Evolutionary conservation across 2,797 vertebrate genomes (phyloP).

Genomic region (Chelonia mydas): DNA sequence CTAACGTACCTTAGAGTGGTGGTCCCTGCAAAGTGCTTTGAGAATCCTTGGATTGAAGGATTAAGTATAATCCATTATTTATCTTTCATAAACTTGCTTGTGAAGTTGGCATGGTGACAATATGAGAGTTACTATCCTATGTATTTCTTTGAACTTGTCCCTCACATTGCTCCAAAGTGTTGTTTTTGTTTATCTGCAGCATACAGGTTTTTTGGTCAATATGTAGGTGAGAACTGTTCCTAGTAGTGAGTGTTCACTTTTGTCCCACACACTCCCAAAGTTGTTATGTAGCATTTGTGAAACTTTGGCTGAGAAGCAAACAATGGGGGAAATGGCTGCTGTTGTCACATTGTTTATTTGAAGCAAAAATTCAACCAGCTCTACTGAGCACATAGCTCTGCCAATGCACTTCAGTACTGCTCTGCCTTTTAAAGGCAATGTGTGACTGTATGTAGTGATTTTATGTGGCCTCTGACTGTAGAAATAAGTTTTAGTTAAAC

Average conservation of each 20-base stretch:
- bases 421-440: background rate
- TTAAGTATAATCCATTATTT: background rate
- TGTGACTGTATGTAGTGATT: background rate
- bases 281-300: background rate
- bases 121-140: background rate
- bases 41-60: background rate
- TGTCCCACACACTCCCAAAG: background rate
- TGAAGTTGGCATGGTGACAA: background rate
- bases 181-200: background rate
- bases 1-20: background rate
- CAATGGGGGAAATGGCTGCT: background rate
- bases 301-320: background rate
- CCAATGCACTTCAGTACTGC: background rate
- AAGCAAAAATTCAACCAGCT: background rate
- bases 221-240: too few species aligned
- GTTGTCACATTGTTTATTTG: background rate
- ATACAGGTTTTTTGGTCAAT: too few species aligned
- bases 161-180: background rate
- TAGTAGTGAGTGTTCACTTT: background rate
- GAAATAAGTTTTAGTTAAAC: background rate
- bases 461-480: background rate
- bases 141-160: background rate
- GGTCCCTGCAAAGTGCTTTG: background rate
- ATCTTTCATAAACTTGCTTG: background rate
- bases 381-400: background rate